Percentiles rank a stretch among this genome's conserved stretches.
Evolutionary conservation across 2,113 vertebrate species (phyloP).

Genomic region (Cyanoramphus novaezelandiae): DNA sequence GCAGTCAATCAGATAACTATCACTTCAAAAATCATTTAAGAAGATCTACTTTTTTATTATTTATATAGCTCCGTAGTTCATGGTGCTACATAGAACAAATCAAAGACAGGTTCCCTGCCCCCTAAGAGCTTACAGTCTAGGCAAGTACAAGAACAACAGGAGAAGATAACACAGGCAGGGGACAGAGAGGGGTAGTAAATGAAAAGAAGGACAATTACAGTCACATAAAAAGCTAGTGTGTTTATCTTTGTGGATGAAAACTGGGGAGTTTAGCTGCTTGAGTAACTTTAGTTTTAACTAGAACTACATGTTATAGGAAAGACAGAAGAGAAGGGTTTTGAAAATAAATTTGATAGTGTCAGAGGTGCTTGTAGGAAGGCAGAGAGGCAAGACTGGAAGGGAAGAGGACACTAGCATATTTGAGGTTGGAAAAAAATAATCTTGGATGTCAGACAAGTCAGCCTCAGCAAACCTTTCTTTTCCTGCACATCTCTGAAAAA

Average conservation of each 20-base stretch:
- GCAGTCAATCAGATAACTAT: constrained; percentile 53
- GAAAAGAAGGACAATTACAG: constrained; percentile 44
- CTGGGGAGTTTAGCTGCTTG: not conserved
- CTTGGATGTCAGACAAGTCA: not conserved
- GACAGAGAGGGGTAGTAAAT: constrained; percentile 11
- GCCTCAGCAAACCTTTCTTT: not conserved
- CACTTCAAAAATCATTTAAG: constrained; percentile 57
- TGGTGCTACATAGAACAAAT: constrained; percentile 62
- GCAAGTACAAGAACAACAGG: constrained; percentile 62
- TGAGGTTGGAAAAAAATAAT: not conserved
- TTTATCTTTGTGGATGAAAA: constrained; percentile 9
- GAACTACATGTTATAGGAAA: not conserved
- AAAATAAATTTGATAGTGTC: not conserved
- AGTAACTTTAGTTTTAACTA: constrained; percentile 13
- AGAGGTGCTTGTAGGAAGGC: not conserved
- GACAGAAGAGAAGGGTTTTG: not conserved
- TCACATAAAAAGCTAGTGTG: constrained; percentile 27
- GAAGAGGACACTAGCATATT: not conserved
- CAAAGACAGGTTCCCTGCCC: constrained; percentile 63
- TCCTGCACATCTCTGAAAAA: not conserved
- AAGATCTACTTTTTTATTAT: constrained; percentile 64
- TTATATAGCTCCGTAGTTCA: constrained; percentile 65
- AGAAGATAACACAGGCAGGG: constrained; percentile 51
- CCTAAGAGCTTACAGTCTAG: constrained; percentile 70
- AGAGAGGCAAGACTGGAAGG: not conserved